Evolutionary conservation across 2,888 invertebrate species (phyloP).

Genomic region (Trissolcus japonicus): DNA sequence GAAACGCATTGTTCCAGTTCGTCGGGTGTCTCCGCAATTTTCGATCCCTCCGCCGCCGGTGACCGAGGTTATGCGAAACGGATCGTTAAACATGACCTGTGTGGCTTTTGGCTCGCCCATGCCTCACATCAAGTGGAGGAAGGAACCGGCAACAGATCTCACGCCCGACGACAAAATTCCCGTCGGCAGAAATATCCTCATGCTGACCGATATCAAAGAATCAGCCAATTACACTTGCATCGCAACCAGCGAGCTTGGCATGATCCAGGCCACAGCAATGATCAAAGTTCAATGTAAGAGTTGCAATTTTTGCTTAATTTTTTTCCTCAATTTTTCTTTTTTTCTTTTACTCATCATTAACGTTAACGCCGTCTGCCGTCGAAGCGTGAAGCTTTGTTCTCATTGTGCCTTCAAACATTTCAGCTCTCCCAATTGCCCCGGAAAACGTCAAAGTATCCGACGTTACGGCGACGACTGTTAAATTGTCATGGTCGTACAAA

Average conservation of each 20-base stretch:
- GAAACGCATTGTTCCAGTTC: conserved; percentile 80
- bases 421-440: conserved; percentile 94
- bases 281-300: conserved; percentile 97
- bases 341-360: conserved; percentile 3
- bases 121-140: conserved; percentile 97
- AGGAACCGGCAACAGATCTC: conserved; percentile 87
- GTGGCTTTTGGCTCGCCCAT: conserved; percentile 98
- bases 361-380: conserved; percentile 9
- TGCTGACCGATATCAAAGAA: conserved; percentile 90
- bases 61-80: conserved; percentile 94
- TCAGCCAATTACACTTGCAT: conserved; percentile 98
- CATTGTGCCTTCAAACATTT: conserved; percentile 24
- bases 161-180: conserved; percentile 93
- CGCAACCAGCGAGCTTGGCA: conserved; percentile 94
- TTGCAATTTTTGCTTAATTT: not conserved
- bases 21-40: conserved; percentile 96
- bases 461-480: conserved; percentile 94
- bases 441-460: conserved; percentile 93
- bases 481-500: conserved; percentile 94
- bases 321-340: conserved; percentile 11
- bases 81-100: conserved; percentile 94
- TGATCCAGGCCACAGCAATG: conserved; percentile 90
- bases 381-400: conserved; percentile 29
- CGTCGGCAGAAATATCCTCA: conserved; percentile 90
- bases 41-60: conserved; percentile 91